phyloP scores from a whole-genome alignment of 2,888 invertebrate genomes.

The Nomada hirtipes region DNA sequence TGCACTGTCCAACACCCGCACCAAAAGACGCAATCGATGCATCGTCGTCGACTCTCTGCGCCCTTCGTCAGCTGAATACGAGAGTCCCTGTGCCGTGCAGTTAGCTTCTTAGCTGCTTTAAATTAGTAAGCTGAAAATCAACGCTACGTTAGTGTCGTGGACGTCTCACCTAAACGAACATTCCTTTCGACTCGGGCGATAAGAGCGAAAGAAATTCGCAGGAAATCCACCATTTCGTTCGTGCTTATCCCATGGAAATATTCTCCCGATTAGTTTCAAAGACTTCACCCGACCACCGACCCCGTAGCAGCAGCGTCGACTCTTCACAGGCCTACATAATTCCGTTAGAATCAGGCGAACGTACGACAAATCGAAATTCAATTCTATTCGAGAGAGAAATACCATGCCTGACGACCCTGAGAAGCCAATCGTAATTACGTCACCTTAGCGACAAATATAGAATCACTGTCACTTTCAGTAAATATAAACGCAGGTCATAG shows the following conservation, averaged over 20 bases:
- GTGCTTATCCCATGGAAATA: background rate
- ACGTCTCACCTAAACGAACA: background rate
- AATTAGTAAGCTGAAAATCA: conserved; percentile 60
- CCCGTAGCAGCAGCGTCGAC: background rate
- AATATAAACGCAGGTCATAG: conserved; percentile 74
- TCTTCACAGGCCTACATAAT: conserved; percentile 1
- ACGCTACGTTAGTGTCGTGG: conserved; percentile 6
- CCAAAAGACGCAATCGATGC: conserved; percentile 45
- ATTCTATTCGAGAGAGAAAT: conserved; percentile 51
- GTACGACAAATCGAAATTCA: conserved; percentile 47
- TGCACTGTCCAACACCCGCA: conserved; percentile 37
- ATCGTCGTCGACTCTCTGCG: conserved; percentile 22
- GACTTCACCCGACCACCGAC: background rate
- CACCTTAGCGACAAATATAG: conserved; percentile 73
- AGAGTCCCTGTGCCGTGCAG: conserved; percentile 17
- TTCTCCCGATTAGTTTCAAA: background rate
- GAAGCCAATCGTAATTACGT: conserved; percentile 73
- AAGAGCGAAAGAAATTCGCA: background rate
- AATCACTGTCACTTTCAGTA: conserved; percentile 77
- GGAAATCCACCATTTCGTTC: background rate
- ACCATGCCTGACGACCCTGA: conserved; percentile 61
- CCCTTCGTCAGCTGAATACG: conserved; percentile 58
- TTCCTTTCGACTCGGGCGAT: background rate
- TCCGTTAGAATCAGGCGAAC: conserved; percentile 26
- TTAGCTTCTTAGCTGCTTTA: conserved; percentile 20